These are phyloP conservation scores for Scaptomyza graminum DNA, from an alignment of 1,140 invertebrate species.

Conservation along the genomic window DNA sequence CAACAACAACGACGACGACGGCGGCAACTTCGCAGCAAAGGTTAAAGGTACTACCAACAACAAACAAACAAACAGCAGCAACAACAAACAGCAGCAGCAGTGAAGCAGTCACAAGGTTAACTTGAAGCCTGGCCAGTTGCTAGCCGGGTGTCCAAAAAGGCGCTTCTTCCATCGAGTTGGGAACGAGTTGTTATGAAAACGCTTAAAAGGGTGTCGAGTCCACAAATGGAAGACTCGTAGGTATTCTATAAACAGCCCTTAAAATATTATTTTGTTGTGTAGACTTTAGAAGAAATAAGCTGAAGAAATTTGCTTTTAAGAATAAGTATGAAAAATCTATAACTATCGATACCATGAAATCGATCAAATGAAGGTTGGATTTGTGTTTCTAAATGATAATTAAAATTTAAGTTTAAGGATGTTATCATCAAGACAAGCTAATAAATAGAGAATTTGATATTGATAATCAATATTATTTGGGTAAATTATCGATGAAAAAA, in stretches of 20 bases:
- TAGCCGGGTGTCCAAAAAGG: slow-evolving; percentile 45
- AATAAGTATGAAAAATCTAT: too few relatives aligned
- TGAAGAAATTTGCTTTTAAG: too few relatives aligned
- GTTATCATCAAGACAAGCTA: too few relatives aligned
- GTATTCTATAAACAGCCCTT: not conserved
- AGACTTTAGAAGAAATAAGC: too few relatives aligned
- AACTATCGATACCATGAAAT: not conserved
- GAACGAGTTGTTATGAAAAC: slow-evolving; percentile 23
- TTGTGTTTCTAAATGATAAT: too few relatives aligned
- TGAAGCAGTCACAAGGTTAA: slow-evolving; percentile 61
- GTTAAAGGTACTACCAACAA: slow-evolving; percentile 68
- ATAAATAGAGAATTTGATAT: too few relatives aligned
- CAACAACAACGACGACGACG: slow-evolving; percentile 20
- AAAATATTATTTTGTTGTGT: too few relatives aligned
- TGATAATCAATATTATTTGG: too few relatives aligned
- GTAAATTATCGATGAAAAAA: too few relatives aligned
- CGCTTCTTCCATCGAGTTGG: slow-evolving; percentile 47
- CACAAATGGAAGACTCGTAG: not conserved
- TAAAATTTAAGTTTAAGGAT: too few relatives aligned
- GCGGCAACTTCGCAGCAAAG: slow-evolving; percentile 56
- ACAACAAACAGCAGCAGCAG: slow-evolving; percentile 21
- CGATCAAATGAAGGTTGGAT: too few relatives aligned
- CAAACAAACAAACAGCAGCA: slow-evolving; percentile 4
- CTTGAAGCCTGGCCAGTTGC: slow-evolving; percentile 54
- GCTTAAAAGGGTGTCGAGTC: not conserved